Conservation (phyloP, 2,888 invertebrate genomes). For the Portevinia maculata region DNA sequence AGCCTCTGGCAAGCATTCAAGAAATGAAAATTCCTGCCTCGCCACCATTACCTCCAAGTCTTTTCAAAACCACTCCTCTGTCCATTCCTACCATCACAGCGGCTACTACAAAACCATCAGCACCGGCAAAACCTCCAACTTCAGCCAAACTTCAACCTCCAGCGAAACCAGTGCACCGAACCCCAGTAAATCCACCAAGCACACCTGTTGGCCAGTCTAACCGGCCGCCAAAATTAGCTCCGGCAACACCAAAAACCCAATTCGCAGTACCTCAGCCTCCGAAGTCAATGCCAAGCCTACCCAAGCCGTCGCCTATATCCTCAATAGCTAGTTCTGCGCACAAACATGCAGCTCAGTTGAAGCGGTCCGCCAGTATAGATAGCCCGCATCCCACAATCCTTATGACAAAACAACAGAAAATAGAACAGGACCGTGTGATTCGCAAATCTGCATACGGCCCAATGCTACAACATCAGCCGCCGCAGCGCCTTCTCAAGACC, state of each 20-base stretch:
- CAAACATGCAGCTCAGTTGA: conserved; percentile 78
- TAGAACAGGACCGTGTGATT: conserved; percentile 76
- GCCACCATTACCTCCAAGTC: conserved; percentile 81
- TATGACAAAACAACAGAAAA: conserved; percentile 77
- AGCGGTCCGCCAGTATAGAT: conserved; percentile 80
- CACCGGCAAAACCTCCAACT: conserved; percentile 55
- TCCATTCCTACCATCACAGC: conserved; percentile 77
- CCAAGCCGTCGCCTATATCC: conserved; percentile 77
- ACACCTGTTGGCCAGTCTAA: conserved; percentile 38
- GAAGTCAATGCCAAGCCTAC: conserved; percentile 75
- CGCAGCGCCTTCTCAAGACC: conserved; percentile 49
- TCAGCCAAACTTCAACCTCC: conserved; percentile 33
- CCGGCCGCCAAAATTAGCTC: conserved; percentile 48
- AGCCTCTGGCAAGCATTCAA: conserved; percentile 75
- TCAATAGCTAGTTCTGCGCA: conserved; percentile 81
- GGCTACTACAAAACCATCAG: conserved; percentile 54
- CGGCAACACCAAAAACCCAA: conserved; percentile 71
- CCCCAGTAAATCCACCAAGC: conserved; percentile 44
- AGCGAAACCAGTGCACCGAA: conserved; percentile 58
- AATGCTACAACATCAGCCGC: conserved; percentile 21
- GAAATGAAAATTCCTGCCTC: conserved; percentile 79
- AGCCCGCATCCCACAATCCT: conserved; percentile 75
- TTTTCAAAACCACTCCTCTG: conserved; percentile 79
- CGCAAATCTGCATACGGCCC: conserved; percentile 75
- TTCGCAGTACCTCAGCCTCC: conserved; percentile 80